Percentiles rank a stretch among this genome's conserved stretches.
Conservation (phyloP, 2,797 vertebrate genomes). For the Esox lucius region DNA sequence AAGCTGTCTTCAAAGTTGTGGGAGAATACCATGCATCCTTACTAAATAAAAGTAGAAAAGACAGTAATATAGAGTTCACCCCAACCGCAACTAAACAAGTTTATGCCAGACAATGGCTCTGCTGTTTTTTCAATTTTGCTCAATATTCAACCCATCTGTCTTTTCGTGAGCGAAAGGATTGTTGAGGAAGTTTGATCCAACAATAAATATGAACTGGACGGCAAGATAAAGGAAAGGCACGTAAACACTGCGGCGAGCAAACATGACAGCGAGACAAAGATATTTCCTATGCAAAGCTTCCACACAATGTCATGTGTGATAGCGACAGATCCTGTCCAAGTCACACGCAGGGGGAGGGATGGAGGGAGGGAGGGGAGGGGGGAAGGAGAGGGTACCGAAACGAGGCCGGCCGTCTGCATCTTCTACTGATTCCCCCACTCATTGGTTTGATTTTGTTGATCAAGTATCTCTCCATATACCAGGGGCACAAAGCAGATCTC, state of each 20-base stretch:
- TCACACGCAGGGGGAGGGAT: slow-evolving; percentile 70
- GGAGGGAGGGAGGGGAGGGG: slow-evolving; percentile 40
- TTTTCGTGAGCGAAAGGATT: slow-evolving; percentile 56
- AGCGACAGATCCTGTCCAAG: slow-evolving; percentile 77
- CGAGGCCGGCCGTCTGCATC: slow-evolving; percentile 73
- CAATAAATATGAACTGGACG: slow-evolving; percentile 72
- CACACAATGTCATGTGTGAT: slow-evolving; percentile 82
- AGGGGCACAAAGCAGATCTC: slow-evolving; percentile 77
- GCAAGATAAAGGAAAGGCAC: slow-evolving; percentile 74
- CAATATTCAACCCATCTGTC: slow-evolving; percentile 73
- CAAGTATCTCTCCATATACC: slow-evolving; percentile 78
- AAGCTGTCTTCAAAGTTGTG: slow-evolving; percentile 64
- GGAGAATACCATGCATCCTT: slow-evolving; percentile 63
- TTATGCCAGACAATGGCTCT: slow-evolving; percentile 64
- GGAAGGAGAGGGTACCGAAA: slow-evolving; percentile 62
- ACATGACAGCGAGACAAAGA: slow-evolving; percentile 76
- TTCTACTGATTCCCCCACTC: slow-evolving; percentile 69
- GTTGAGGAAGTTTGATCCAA: slow-evolving; percentile 69
- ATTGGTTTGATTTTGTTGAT: slow-evolving; percentile 79
- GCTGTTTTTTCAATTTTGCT: slow-evolving; percentile 47
- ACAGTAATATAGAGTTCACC: slow-evolving; percentile 33
- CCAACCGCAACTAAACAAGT: slow-evolving; percentile 64
- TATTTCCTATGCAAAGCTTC: slow-evolving; percentile 83
- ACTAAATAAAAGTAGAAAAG: slow-evolving; percentile 63
- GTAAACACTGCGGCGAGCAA: slow-evolving; percentile 69